Conservation (phyloP, 2,797 vertebrate genomes). For the Trematomus bernacchii region DNA sequence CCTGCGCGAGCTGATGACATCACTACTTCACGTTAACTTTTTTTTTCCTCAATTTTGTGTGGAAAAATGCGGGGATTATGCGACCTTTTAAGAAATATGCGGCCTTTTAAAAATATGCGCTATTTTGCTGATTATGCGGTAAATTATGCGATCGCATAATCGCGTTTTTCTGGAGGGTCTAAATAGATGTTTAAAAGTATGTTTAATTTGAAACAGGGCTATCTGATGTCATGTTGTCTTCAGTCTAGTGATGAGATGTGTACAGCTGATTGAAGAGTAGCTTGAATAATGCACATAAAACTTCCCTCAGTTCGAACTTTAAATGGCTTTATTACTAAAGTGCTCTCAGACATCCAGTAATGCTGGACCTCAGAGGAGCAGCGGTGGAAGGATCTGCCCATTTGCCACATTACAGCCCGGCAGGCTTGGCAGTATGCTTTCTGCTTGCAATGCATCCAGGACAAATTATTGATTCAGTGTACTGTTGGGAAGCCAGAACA, state of each 20-base stretch:
- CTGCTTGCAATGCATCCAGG: conserved; percentile 33
- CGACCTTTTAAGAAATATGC: no score
- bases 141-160: no score
- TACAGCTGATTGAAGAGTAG: conserved; percentile 16
- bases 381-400: conserved; percentile 45
- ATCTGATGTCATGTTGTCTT: conserved; percentile 2
- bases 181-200: no score
- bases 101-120: no score
- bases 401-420: conserved; percentile 52
- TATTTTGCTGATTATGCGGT: no score
- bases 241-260: conserved; percentile 27
- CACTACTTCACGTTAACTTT: no score
- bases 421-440: conserved; percentile 33
- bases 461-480: conserved; percentile 60
- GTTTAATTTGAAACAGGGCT: background rate
- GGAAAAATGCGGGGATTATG: no score
- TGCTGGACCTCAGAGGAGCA: conserved; percentile 44
- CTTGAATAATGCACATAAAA: conserved; percentile 60
- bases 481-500: conserved; percentile 36
- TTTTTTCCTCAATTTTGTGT: no score
- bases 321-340: conserved; percentile 68
- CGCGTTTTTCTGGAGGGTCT: no score
- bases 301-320: conserved; percentile 47
- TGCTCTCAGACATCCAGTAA: conserved; percentile 70
- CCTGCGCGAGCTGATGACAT: no score